A percentile compares a stretch with the other conserved stretches of the same genome.
Conservation (phyloP, 2,113 vertebrate species). For the Lagopus muta region DNA sequence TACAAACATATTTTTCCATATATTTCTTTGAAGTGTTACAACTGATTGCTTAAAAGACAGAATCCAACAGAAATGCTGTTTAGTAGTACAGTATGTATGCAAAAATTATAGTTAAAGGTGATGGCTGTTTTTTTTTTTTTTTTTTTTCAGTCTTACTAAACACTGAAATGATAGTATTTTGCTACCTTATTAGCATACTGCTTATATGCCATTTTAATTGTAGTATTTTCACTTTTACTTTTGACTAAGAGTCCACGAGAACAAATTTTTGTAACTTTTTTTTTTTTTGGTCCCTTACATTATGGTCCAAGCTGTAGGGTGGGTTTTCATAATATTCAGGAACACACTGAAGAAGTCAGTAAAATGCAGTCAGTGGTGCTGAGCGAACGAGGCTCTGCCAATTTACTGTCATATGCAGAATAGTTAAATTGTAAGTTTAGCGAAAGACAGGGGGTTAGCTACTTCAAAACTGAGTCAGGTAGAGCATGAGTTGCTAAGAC, state of each 20-base stretch:
- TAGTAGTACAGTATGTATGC: background rate
- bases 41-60: background rate
- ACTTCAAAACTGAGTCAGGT: background rate
- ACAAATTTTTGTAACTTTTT: fast-evolving
- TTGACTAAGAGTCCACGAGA: background rate
- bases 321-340: background rate
- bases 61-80: background rate
- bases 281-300: background rate
- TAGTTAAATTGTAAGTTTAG: background rate
- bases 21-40: background rate
- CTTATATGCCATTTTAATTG: background rate
- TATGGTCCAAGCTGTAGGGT: background rate
- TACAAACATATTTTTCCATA: background rate
- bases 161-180: background rate
- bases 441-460: background rate
- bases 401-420: background rate
- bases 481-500: background rate
- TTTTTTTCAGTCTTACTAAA: background rate
- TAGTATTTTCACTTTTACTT: background rate
- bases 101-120: background rate
- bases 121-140: background rate
- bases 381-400: background rate
- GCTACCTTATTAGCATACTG: background rate
- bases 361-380: background rate
- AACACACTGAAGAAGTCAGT: background rate